These are phyloP conservation scores for Aphidius colemani DNA, from an alignment of 2,888 invertebrate species.

Conservation along the genomic window DNA sequence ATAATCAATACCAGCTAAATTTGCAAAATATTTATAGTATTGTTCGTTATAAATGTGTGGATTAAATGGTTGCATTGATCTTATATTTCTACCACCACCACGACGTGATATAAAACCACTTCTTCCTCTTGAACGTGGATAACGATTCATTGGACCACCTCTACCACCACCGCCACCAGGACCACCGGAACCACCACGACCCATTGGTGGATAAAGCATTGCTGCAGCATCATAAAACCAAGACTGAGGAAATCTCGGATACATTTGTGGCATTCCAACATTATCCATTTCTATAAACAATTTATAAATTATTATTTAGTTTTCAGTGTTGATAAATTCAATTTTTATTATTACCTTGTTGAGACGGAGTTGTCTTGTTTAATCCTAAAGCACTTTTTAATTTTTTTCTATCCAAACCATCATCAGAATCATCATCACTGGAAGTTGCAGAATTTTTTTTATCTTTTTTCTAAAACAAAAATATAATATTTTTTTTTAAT, in stretches of 20 bases:
- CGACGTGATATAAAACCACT: constrained; percentile 35
- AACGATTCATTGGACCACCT: constrained; percentile 40
- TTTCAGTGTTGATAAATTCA: too few relatives aligned
- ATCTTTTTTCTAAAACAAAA: constrained; percentile 45
- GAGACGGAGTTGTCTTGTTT: constrained; percentile 35
- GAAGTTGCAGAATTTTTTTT: constrained; percentile 43
- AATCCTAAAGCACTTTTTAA: constrained; percentile 47
- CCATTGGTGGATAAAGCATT: constrained; percentile 44
- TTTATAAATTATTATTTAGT: constrained; percentile 12
- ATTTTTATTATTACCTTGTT: constrained; percentile 27
- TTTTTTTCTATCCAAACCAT: constrained; percentile 45
- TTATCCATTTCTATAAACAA: constrained; percentile 32
- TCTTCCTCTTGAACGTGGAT: constrained; percentile 42
- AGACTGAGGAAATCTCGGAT: constrained; percentile 48
- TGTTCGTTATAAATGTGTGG: constrained; percentile 60
- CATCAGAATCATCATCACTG: constrained; percentile 37
- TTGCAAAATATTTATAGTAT: constrained; percentile 67
- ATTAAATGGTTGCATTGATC: constrained; percentile 50
- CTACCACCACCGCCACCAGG: too few relatives aligned
- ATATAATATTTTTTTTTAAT: too few relatives aligned
- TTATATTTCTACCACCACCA: constrained; percentile 38
- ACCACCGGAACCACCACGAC: constrained; percentile 39
- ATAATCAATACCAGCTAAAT: constrained; percentile 64
- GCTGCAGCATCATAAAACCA: constrained; percentile 53
- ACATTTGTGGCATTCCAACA: constrained; percentile 44